phyloP scores from a whole-genome alignment of 2,797 vertebrate genomes.

The Xiphorhynchus erythropygius region DNA sequence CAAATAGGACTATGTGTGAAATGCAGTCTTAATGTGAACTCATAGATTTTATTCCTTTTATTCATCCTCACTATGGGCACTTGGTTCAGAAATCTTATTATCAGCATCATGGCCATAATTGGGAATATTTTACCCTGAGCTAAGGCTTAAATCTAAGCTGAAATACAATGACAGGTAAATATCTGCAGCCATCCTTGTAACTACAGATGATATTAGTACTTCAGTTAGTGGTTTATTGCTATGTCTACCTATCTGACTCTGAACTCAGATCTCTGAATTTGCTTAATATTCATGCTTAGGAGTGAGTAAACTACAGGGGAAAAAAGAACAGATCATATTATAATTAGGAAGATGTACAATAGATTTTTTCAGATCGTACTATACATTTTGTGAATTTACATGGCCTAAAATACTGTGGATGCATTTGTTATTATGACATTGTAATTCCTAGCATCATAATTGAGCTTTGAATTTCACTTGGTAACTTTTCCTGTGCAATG shows the following conservation, averaged over 20 bases:
- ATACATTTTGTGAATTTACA: background rate
- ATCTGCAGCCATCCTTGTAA: background rate
- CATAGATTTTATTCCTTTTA: background rate
- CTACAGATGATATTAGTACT: background rate
- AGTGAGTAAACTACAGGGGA: background rate
- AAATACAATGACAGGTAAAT: background rate
- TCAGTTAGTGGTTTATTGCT: background rate
- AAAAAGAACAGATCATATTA: background rate
- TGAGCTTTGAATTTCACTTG: background rate
- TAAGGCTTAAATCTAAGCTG: background rate
- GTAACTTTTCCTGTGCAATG: background rate
- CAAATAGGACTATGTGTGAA: background rate
- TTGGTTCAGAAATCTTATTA: background rate
- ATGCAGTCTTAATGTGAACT: background rate
- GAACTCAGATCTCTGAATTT: background rate
- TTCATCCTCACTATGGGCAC: background rate
- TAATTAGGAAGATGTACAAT: background rate
- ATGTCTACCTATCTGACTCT: background rate
- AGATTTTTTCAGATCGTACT: background rate
- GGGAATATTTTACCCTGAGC: background rate
- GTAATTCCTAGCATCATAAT: background rate
- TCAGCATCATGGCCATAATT: background rate
- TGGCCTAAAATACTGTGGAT: background rate
- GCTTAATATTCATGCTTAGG: background rate
- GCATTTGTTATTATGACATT: background rate